Evolutionary conservation across 2,888 invertebrate genomes (phyloP).

Genomic region (Gasteruption jaculator): DNA sequence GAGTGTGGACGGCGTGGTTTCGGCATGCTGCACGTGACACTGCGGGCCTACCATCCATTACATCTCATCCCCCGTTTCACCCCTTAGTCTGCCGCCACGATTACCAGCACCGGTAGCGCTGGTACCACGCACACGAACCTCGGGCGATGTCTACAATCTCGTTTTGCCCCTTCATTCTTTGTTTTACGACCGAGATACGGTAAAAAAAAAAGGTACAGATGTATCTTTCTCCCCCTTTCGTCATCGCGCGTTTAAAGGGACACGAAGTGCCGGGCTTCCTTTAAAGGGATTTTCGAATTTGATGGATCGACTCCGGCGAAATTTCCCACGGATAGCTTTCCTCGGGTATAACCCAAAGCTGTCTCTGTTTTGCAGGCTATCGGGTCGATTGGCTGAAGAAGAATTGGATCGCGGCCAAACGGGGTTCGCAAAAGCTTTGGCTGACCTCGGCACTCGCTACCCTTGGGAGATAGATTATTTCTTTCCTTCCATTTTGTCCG

Average conservation of each 20-base stretch:
- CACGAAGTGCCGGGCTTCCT: not conserved
- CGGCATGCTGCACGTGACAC: slow-evolving; percentile 42
- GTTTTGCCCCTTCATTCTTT: slow-evolving; percentile 10
- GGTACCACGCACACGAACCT: no score
- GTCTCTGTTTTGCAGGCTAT: slow-evolving; percentile 26
- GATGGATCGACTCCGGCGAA: slow-evolving; percentile 21
- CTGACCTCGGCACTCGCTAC: slow-evolving; percentile 30
- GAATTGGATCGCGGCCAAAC: slow-evolving; percentile 31
- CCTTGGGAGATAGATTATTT: slow-evolving; percentile 26
- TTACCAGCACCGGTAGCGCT: no score
- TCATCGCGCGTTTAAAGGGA: no score
- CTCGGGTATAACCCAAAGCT: slow-evolving; percentile 18
- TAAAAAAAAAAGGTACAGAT: no score
- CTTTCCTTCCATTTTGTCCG: slow-evolving; percentile 11
- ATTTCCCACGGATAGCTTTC: slow-evolving; percentile 3
- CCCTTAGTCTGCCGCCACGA: slow-evolving; percentile 13
- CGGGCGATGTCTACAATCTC: no score
- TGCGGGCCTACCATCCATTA: slow-evolving; percentile 41
- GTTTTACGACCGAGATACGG: slow-evolving; percentile 9
- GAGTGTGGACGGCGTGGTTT: slow-evolving; percentile 39
- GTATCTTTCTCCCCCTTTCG: no score
- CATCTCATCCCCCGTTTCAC: slow-evolving; percentile 21
- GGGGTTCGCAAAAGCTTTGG: slow-evolving; percentile 27
- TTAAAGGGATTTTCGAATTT: no score
- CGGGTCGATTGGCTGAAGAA: slow-evolving; percentile 28